A percentile compares a stretch with the other conserved stretches of the same genome.
Evolutionary conservation across 2,888 invertebrate genomes (phyloP).

Genomic region (Chydorus sphaericus): DNA sequence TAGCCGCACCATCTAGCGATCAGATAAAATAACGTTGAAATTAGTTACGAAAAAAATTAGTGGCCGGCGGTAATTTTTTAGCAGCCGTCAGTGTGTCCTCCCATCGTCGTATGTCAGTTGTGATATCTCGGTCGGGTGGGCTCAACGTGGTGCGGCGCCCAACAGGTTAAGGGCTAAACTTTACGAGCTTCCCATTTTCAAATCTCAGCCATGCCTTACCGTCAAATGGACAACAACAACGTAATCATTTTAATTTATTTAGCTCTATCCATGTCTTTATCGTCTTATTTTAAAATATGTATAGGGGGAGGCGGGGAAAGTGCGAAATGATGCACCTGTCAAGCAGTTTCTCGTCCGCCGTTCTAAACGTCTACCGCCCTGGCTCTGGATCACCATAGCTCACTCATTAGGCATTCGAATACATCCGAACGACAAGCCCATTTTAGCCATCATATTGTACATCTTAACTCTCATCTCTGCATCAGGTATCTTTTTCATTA

Average conservation of each 20-base stretch:
- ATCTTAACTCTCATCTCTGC: constrained; percentile 22
- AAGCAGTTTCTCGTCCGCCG: constrained; percentile 18
- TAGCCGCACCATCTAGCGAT: too few relatives aligned
- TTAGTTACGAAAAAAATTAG: too few relatives aligned
- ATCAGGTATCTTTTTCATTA: constrained; percentile 18
- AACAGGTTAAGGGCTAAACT: too few relatives aligned
- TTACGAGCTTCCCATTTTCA: too few relatives aligned
- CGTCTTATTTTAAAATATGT: not conserved
- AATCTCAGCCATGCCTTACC: constrained; percentile 1
- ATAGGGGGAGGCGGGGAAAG: not conserved
- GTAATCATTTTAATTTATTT: not conserved
- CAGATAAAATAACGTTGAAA: too few relatives aligned
- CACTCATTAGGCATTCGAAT: constrained; percentile 25
- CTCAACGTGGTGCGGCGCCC: too few relatives aligned
- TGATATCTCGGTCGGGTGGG: too few relatives aligned
- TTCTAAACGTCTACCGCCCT: constrained; percentile 26
- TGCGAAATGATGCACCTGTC: constrained; percentile 2
- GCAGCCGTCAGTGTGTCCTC: too few relatives aligned
- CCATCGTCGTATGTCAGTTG: too few relatives aligned
- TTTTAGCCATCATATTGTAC: constrained; percentile 25
- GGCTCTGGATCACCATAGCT: constrained; percentile 27
- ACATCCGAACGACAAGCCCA: constrained; percentile 22
- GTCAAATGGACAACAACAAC: not conserved
- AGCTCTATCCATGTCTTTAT: not conserved
- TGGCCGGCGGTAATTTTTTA: too few relatives aligned